phyloP scores from a whole-genome alignment of 2,888 invertebrate genomes.

The Alsophila aescularia region DNA sequence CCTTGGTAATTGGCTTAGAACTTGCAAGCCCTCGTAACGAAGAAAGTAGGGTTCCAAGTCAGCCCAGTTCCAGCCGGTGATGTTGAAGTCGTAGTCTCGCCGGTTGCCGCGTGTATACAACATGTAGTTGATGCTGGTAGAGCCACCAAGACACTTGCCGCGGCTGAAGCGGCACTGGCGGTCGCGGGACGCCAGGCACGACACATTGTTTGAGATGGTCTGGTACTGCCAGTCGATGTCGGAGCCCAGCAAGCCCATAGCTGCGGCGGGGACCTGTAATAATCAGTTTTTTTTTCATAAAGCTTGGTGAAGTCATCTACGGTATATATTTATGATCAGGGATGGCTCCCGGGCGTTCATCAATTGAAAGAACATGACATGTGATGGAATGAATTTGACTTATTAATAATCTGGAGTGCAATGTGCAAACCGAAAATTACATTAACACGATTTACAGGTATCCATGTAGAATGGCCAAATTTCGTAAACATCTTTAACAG shows the following conservation, averaged over 20 bases:
- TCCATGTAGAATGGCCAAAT: no score
- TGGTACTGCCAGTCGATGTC: slow-evolving; percentile 59
- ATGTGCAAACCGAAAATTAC: no score
- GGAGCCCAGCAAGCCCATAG: slow-evolving; percentile 48
- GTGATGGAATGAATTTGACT: no score
- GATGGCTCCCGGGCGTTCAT: no score
- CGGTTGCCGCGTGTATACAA: slow-evolving; percentile 63
- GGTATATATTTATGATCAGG: no score
- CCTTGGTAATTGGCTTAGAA: slow-evolving; percentile 46
- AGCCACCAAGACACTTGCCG: slow-evolving; percentile 68
- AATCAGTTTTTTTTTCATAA: neutral
- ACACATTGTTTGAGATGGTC: slow-evolving; percentile 58
- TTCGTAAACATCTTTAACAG: no score
- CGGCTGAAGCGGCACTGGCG: slow-evolving; percentile 56
- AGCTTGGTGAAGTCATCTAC: neutral
- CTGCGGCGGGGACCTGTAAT: slow-evolving; percentile 54
- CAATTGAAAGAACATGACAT: no score
- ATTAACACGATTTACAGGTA: no score
- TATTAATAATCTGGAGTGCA: no score
- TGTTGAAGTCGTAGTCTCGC: slow-evolving; percentile 51
- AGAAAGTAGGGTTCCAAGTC: slow-evolving; percentile 64
- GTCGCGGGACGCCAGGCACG: slow-evolving; percentile 54
- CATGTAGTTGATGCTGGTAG: slow-evolving; percentile 69
- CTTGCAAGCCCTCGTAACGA: slow-evolving; percentile 58
- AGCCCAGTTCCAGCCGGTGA: slow-evolving; percentile 62